Evolutionary conservation across 2,113 vertebrate genomes (phyloP).

Genomic region (Macaca fascicularis): T2T-MFA8v1.1 NC_088377.1:115986501-115987000

Average conservation of each 20-base stretch:
- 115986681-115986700: not conserved
- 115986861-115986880: not conserved
- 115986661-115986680: not conserved
- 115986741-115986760: not conserved
- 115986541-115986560: not conserved
- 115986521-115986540: not conserved
- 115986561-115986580: not conserved
- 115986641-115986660: not conserved
- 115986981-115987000: not conserved
- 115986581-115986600: not conserved
- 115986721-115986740: not conserved
- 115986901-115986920: not conserved
- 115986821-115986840: not conserved
- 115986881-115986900: not conserved
- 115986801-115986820: not conserved
- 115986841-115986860: not conserved
- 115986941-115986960: not conserved
- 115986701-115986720: not conserved
- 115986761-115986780: not conserved
- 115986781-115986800: not conserved
- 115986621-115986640: not conserved
- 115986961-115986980: not conserved
- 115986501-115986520: not conserved
- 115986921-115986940: not conserved
- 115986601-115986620: not conserved